Conservation (phyloP, 1,140 invertebrate genomes). For the Nylanderia fulva region DNA sequence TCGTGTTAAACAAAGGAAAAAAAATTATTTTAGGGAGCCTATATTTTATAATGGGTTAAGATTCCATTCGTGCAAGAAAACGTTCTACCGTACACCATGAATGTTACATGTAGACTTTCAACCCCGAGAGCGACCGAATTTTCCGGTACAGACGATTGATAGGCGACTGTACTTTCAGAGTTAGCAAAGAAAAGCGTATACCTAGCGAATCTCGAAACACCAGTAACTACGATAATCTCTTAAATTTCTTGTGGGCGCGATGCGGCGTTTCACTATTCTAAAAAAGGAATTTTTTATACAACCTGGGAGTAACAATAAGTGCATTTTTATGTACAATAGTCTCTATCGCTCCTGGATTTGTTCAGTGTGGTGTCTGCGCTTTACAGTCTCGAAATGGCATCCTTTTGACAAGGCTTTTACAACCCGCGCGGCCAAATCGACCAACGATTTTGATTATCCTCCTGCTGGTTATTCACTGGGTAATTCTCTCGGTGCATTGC, state of each 20-base stretch:
- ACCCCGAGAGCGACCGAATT: not conserved
- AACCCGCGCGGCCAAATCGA: conserved; percentile 40
- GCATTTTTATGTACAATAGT: conserved; percentile 72
- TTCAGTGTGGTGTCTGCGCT: conserved; percentile 39
- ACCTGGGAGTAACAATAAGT: conserved; percentile 66
- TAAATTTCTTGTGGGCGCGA: conserved; percentile 4
- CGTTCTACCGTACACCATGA: not conserved
- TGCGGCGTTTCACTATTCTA: conserved; percentile 28
- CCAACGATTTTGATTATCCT: conserved; percentile 64
- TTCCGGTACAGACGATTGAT: conserved; percentile 35
- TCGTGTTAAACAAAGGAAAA: not conserved
- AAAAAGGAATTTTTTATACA: conserved; percentile 66
- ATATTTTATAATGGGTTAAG: not conserved
- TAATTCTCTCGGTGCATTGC: not conserved
- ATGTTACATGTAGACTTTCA: not conserved
- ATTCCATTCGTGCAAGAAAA: not conserved
- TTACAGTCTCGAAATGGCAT: conserved; percentile 44
- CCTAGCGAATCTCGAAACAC: conserved; percentile 50
- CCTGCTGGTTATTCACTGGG: conserved; percentile 4
- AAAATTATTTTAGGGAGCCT: conserved; percentile 1
- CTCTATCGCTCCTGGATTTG: conserved; percentile 49
- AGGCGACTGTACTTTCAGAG: conserved; percentile 29
- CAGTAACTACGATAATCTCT: conserved; percentile 55
- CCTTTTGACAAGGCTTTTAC: conserved; percentile 54
- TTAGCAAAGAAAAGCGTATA: conserved; percentile 27